Conservation (phyloP, 2,113 vertebrate species). For the Acanthochromis polyacanthus region DNA sequence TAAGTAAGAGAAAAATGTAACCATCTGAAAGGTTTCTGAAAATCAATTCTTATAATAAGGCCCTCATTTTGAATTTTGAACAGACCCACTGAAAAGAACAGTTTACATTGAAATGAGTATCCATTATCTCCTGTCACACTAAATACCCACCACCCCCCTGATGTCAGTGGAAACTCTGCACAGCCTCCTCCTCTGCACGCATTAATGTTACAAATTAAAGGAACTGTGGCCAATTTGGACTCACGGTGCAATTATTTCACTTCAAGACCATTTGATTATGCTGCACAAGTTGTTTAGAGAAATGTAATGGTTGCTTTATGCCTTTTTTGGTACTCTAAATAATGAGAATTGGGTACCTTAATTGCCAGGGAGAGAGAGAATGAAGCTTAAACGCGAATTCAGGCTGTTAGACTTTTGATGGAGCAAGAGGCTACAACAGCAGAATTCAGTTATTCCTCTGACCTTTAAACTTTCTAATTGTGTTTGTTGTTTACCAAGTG, state of each 20-base stretch:
- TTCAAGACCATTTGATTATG: conserved; percentile 3
- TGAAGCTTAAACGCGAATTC: neutral
- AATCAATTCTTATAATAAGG: conserved; percentile 7
- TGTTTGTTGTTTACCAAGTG: too few species aligned
- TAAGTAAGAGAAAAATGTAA: neutral
- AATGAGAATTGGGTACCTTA: conserved; percentile 12
- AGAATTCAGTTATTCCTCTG: neutral
- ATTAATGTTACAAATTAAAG: conserved; percentile 9
- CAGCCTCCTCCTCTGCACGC: conserved; percentile 1
- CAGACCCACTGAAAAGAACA: neutral
- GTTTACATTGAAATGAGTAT: neutral
- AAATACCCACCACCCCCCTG: neutral
- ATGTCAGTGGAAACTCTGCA: conserved; percentile 21
- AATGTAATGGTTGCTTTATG: neutral
- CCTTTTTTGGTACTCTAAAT: conserved; percentile 20
- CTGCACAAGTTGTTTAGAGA: conserved; percentile 19
- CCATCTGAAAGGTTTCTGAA: conserved; percentile 5
- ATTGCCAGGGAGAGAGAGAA: neutral
- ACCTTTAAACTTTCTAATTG: too few species aligned
- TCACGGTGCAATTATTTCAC: conserved; percentile 20
- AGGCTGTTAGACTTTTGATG: conserved; percentile 10
- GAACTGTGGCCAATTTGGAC: conserved; percentile 20
- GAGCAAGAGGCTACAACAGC: neutral
- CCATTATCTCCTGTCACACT: conserved; percentile 5
- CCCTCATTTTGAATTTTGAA: neutral